Conservation (phyloP, 2,113 vertebrate genomes). For the Prolemur simus region DNA sequence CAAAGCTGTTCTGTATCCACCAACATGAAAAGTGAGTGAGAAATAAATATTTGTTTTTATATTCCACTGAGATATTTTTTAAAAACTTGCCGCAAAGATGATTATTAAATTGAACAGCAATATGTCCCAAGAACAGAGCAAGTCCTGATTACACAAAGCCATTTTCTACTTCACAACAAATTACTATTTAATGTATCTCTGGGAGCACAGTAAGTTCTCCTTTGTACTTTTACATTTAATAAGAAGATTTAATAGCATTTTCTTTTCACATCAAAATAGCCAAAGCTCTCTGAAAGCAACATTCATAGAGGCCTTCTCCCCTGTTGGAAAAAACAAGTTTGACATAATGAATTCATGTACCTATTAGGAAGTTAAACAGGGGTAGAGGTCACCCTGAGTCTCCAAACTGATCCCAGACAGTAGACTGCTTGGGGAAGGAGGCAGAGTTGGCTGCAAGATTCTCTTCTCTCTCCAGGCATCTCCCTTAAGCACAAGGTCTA, state of each 20-base stretch:
- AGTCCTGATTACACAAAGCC: neutral
- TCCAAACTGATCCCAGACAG: neutral
- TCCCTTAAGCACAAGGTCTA: neutral
- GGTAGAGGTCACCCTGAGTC: neutral
- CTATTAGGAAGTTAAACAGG: neutral
- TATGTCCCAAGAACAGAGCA: neutral
- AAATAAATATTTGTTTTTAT: constrained; percentile 30
- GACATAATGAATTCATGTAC: neutral
- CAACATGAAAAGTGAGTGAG: constrained; percentile 4
- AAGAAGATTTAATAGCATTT: constrained; percentile 25
- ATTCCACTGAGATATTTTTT: neutral
- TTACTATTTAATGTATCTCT: constrained; percentile 28
- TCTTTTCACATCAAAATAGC: neutral
- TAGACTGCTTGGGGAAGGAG: neutral
- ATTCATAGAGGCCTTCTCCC: neutral
- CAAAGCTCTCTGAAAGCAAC: constrained; percentile 4
- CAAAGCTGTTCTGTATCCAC: neutral
- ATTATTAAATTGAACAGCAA: constrained; percentile 35
- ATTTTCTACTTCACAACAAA: constrained; percentile 35
- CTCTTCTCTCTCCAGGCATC: neutral
- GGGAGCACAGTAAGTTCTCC: neutral
- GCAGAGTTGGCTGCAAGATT: neutral
- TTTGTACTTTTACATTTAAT: constrained; percentile 31
- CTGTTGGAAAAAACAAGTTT: neutral
- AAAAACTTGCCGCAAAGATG: neutral